These are phyloP conservation scores for Mythimna loreyi DNA, from an alignment of 2,888 invertebrate genomes.

Conservation along the genomic window DNA sequence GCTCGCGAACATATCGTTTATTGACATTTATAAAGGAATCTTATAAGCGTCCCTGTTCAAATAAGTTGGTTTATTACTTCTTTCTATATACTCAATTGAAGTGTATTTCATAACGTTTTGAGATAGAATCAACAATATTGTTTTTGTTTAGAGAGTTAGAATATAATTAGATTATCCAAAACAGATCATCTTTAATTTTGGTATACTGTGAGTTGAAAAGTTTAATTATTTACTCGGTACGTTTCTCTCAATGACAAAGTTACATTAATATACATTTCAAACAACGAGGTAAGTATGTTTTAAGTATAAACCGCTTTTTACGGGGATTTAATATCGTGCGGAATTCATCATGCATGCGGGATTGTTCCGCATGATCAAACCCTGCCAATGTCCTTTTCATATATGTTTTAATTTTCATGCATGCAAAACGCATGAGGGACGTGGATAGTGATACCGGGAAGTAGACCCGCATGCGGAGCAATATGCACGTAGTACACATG, in stretches of 20 bases:
- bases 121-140: neutral
- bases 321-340: too few relatives aligned
- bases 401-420: too few relatives aligned
- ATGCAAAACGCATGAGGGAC: too few relatives aligned
- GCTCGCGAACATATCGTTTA: conserved; percentile 34
- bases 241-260: neutral
- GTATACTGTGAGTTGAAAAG: neutral
- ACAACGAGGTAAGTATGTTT: neutral
- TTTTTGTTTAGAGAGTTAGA: conserved; percentile 4
- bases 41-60: conserved; percentile 31
- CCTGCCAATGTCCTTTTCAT: too few relatives aligned
- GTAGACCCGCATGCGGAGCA: too few relatives aligned
- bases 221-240: neutral
- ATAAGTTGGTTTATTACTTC: conserved; percentile 36
- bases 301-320: too few relatives aligned
- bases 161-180: neutral
- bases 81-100: conserved; percentile 15
- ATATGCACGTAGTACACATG: too few relatives aligned
- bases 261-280: conserved; percentile 10
- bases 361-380: too few relatives aligned
- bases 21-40: conserved; percentile 38
- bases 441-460: too few relatives aligned
- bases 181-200: neutral
- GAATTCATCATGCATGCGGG: too few relatives aligned
- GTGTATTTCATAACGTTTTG: conserved; percentile 4